These are phyloP conservation scores for Apamea crenata DNA, from an alignment of 2,888 invertebrate species.

Conservation along the genomic window DNA sequence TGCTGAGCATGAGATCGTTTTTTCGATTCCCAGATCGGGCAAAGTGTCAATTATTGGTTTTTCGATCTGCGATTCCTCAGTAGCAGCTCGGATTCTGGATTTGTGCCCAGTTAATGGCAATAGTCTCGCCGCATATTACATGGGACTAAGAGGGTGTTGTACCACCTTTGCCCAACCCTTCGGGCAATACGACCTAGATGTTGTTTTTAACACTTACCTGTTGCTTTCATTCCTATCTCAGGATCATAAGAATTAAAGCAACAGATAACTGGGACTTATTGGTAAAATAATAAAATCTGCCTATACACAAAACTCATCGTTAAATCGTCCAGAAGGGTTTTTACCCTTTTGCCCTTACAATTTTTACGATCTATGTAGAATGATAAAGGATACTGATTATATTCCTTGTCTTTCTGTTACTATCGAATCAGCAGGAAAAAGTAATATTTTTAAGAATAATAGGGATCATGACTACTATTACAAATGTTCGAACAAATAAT, in stretches of 20 bases:
- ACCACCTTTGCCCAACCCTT: too few relatives aligned
- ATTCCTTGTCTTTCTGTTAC: background rate
- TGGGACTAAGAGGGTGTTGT: too few relatives aligned
- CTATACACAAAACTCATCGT: background rate
- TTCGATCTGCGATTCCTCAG: background rate
- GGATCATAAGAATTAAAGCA: background rate
- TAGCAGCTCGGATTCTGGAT: background rate
- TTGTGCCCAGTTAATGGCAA: background rate
- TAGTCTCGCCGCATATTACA: background rate
- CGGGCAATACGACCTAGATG: too few relatives aligned
- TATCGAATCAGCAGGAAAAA: background rate
- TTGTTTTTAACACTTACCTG: background rate
- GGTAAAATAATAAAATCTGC: background rate
- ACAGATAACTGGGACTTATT: background rate
- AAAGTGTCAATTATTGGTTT: background rate
- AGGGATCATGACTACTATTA: too few relatives aligned
- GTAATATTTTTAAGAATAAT: background rate
- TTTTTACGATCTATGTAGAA: constrained; percentile 10
- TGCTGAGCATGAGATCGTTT: background rate
- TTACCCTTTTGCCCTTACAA: background rate
- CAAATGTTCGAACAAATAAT: too few relatives aligned
- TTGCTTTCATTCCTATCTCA: background rate
- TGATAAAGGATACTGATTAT: background rate
- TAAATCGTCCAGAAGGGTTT: constrained; percentile 1
- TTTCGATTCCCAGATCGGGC: background rate